These are phyloP conservation scores for Xyrichtys novacula DNA, from an alignment of 2,797 vertebrate genomes.

Conservation along the genomic window DNA sequence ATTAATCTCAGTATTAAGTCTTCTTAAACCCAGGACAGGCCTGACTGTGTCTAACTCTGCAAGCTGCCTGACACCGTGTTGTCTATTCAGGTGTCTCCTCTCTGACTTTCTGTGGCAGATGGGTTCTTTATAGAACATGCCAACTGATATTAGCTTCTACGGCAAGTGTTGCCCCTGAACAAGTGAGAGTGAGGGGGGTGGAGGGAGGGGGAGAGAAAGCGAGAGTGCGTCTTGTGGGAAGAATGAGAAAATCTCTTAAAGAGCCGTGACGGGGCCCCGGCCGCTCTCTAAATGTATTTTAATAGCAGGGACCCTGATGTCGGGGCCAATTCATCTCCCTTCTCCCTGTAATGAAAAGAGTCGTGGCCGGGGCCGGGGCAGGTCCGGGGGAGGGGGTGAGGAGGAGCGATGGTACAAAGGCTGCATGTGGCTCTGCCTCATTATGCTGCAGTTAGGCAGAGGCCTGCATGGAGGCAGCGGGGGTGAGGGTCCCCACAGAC, in stretches of 20 bases:
- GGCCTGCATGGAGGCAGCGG: slow-evolving; percentile 88
- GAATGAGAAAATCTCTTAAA: slow-evolving; percentile 92
- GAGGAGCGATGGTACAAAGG: slow-evolving; percentile 86
- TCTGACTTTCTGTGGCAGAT: slow-evolving; percentile 90
- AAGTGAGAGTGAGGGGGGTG: slow-evolving; percentile 33
- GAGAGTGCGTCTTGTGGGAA: slow-evolving; percentile 73
- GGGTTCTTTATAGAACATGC: slow-evolving; percentile 88
- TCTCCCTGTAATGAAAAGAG: slow-evolving; percentile 91
- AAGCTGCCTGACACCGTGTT: slow-evolving; percentile 52
- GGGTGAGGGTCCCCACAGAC: slow-evolving; percentile 89
- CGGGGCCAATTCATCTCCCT: slow-evolving; percentile 90
- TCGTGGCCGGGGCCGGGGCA: slow-evolving; percentile 86
- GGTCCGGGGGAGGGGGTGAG: slow-evolving; percentile 52
- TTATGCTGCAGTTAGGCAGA: slow-evolving; percentile 93
- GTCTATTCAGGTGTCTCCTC: slow-evolving; percentile 84
- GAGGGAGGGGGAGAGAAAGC: slow-evolving; percentile 39
- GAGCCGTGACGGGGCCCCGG: slow-evolving; percentile 90
- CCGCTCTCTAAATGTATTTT: slow-evolving; percentile 93
- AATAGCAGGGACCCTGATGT: slow-evolving; percentile 87
- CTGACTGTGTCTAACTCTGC: slow-evolving; percentile 61
- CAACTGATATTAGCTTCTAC: slow-evolving; percentile 91
- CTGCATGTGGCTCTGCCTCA: slow-evolving; percentile 94
- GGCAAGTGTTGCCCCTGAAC: slow-evolving; percentile 90
- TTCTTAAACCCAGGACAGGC: slow-evolving; percentile 47
- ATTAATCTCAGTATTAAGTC: slow-evolving; percentile 29